Percentiles rank a stretch among this genome's conserved stretches.
These are phyloP conservation scores for Theodoxus fluviatilis DNA, from an alignment of 2,888 invertebrate genomes.

Conservation along the genomic window DNA sequence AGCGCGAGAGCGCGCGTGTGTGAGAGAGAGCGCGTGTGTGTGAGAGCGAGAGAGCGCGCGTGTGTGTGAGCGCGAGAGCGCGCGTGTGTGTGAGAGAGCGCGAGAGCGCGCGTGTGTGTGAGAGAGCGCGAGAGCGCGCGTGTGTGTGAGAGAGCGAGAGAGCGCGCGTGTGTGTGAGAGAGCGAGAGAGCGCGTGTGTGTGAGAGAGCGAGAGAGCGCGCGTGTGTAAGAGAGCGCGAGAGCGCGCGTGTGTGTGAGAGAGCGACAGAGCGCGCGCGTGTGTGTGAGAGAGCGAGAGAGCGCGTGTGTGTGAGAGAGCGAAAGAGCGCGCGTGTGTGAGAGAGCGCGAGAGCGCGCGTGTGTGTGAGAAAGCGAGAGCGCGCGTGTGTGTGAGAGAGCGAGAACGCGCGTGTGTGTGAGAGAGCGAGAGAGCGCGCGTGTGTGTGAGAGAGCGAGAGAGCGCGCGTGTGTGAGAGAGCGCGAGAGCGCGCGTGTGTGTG, in stretches of 20 bases:
- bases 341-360: too few species aligned
- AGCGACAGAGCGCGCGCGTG: slow-evolving; percentile 7
- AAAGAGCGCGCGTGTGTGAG: too few species aligned
- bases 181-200: not conserved
- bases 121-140: not conserved
- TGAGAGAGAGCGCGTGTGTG: not conserved
- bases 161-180: not conserved
- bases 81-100: slow-evolving; percentile 22
- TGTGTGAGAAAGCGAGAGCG: too few species aligned
- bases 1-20: not conserved
- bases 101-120: slow-evolving; percentile 7
- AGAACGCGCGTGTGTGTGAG: too few species aligned
- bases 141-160: not conserved
- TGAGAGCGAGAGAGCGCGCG: not conserved
- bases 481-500: too few species aligned
- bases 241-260: not conserved
- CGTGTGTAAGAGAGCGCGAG: not conserved
- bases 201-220: not conserved
- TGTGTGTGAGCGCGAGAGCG: not conserved
- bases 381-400: too few species aligned
- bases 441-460: too few species aligned
- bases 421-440: too few species aligned
- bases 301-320: too few species aligned
- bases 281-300: too few species aligned
- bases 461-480: too few species aligned